Conservation (phyloP, 2,888 invertebrate genomes). For the Ectemnius cavifrons region DNA sequence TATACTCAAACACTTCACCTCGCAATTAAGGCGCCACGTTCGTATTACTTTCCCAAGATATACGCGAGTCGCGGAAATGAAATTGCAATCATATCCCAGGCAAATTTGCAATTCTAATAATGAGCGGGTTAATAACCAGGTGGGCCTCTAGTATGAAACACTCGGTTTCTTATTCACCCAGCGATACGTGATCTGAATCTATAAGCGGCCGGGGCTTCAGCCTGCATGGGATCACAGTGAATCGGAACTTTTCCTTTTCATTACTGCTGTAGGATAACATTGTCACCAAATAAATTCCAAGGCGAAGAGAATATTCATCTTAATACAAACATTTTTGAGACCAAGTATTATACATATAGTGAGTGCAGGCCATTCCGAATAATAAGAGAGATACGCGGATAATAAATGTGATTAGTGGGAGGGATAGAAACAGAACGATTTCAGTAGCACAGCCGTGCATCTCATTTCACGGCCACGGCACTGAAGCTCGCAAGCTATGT, state of each 20-base stretch:
- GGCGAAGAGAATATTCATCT: background rate
- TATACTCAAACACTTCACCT: background rate
- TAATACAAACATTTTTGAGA: too few species aligned
- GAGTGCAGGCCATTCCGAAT: background rate
- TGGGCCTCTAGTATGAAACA: background rate
- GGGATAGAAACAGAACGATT: slow-evolving; percentile 29
- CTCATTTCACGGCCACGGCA: slow-evolving; percentile 43
- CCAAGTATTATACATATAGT: background rate
- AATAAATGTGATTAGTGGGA: slow-evolving; percentile 40
- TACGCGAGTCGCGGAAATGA: background rate
- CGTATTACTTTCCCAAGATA: background rate
- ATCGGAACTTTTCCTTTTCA: slow-evolving; percentile 2
- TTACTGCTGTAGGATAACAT: background rate
- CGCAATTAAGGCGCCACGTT: background rate
- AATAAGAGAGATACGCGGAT: slow-evolving; percentile 13
- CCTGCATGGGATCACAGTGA: background rate
- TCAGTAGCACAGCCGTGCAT: slow-evolving; percentile 28
- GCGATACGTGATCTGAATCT: background rate
- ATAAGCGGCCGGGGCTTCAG: background rate
- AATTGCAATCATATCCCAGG: background rate
- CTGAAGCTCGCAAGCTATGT: slow-evolving; percentile 6
- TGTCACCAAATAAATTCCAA: background rate
- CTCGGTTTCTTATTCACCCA: background rate
- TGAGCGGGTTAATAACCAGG: background rate
- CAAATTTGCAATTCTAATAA: background rate